These are phyloP conservation scores for Gavia stellata DNA, from an alignment of 2,113 vertebrate genomes.

Conservation along the genomic window DNA sequence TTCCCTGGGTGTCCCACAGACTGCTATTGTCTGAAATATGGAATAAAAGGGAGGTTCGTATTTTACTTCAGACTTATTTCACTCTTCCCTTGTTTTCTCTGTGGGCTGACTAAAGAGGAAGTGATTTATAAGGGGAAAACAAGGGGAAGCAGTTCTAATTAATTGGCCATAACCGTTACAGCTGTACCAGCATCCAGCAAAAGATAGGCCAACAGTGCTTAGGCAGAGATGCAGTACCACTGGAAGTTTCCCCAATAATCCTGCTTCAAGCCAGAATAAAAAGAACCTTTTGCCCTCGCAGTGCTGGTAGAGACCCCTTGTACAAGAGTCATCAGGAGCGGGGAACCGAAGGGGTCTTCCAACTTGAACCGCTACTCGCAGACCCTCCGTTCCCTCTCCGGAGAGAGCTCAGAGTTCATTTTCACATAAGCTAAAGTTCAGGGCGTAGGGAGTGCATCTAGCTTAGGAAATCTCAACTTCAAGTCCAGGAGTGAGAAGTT, in stretches of 20 bases:
- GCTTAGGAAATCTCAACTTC: not conserved
- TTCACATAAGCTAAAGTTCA: not conserved
- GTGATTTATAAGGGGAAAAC: conserved; percentile 49
- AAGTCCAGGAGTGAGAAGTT: not conserved
- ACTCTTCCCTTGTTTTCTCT: conserved; percentile 15
- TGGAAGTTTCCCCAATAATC: not conserved
- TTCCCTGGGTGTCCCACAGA: not conserved
- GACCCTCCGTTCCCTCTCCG: not conserved
- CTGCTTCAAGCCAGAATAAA: not conserved
- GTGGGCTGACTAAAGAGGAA: conserved; percentile 6
- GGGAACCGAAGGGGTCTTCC: not conserved
- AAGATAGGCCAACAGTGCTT: not conserved
- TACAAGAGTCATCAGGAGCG: not conserved
- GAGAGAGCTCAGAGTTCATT: not conserved
- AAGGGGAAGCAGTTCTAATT: conserved; percentile 38
- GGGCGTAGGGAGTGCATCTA: not conserved
- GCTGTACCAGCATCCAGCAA: not conserved
- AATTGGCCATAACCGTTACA: not conserved
- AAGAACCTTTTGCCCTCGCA: not conserved
- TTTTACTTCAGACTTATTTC: conserved; percentile 20
- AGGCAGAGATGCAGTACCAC: not conserved
- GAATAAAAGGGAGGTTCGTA: conserved; percentile 28
- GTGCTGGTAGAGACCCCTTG: not conserved
- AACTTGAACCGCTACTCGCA: not conserved
- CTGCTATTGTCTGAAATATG: conserved; percentile 3